Evolutionary conservation across 2,113 vertebrate species (phyloP), one percentile per base, ranked within the genome.

Genomic region (Rhipidura dahli): DNA sequence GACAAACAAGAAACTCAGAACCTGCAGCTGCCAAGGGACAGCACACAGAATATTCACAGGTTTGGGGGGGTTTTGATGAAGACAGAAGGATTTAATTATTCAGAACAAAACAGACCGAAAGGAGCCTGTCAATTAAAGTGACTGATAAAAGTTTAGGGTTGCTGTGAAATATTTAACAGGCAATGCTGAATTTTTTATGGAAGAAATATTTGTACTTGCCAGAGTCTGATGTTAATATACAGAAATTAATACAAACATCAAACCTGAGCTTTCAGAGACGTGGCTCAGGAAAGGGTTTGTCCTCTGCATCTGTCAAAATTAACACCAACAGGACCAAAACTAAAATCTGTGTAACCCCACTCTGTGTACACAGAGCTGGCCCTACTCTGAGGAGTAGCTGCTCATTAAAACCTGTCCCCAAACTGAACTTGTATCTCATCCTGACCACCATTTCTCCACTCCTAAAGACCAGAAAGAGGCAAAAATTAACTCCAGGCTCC

Each of bases 161-260:
- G 40, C 73, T 59, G 79, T 96, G 68, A 93, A 96, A 92, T 81
- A 95, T 83, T 94, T 73, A 92, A 39, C 28, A 94, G 82, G 30
- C 26, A 80, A 54, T 12, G 53, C 57, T 95, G 68, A 80, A 92
- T 96, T 80, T 86, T 93, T 90, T 37, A 92, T 68, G 40, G 31
- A 35, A 44, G 37, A 80, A 96, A 65, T 93, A 88, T 65, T 83
- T 88, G 70, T 85, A 59, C 75, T 85, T 66, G 40, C 42, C 61
- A 68, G 44, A 90, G 13, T 4, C 63, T 61, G 19, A 47, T 39
- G 33, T 51, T 68, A 87, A 87, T 26, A 17, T 0, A 37, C 35
- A 64, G 59, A 77, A 93, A 93, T 60, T 31, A 83, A 90, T 40
- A 57, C 57, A 71, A 56, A 63, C 40, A 50, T 40, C 73, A 82